Evolutionary conservation across 2,113 vertebrate genomes (phyloP).

Genomic region (Rhadina sibilatrix): DNA sequence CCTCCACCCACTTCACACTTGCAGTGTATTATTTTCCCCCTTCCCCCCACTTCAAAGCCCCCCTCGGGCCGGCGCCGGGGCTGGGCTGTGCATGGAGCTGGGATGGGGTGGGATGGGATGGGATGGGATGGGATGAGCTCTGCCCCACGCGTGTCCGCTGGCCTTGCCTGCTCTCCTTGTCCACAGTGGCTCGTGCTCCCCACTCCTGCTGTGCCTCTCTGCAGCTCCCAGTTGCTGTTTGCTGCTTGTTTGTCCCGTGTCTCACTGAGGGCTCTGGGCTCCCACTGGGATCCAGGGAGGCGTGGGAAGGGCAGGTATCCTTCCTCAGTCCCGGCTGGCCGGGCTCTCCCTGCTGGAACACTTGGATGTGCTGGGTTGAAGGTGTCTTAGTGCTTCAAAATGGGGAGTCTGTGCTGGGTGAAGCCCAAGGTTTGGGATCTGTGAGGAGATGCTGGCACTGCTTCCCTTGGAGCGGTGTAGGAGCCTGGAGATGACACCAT

Average conservation of each 20-base stretch:
- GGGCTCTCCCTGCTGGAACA: background rate
- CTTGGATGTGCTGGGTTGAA: background rate
- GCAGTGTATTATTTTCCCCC: constrained; percentile 21
- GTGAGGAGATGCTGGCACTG: fast-evolving
- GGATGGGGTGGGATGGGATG: background rate
- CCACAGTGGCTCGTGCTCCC: background rate
- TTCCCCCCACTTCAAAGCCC: constrained; percentile 8
- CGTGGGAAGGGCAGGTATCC: fast-evolving
- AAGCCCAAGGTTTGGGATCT: background rate
- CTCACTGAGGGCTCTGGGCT: background rate
- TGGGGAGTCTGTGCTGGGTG: background rate
- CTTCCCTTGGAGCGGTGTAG: background rate
- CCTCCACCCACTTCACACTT: constrained; percentile 43
- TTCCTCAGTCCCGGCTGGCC: fast-evolving
- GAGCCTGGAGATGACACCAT: fast-evolving
- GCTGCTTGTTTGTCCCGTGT: background rate
- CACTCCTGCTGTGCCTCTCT: background rate
- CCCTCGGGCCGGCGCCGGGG: fast-evolving
- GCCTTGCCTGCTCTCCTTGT: background rate
- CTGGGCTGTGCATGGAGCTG: fast-evolving
- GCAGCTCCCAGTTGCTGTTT: background rate
- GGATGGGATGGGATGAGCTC: background rate
- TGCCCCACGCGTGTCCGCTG: background rate
- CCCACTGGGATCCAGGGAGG: background rate
- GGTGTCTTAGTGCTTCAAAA: background rate